Evolutionary conservation across 2,888 invertebrate genomes (phyloP).

Genomic region (Heterodera filipjevi): DNA sequence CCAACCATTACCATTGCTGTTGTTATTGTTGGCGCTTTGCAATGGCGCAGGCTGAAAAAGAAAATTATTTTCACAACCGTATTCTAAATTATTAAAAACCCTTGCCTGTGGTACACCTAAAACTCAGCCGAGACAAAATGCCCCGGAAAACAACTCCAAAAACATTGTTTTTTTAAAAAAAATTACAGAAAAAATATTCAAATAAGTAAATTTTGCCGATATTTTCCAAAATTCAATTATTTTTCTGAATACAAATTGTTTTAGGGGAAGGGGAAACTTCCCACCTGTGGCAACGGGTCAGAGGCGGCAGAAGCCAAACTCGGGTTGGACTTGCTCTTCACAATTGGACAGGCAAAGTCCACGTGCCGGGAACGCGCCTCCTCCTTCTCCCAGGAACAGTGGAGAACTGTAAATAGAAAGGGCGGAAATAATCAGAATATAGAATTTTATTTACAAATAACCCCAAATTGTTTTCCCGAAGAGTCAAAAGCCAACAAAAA

Average conservation of each 20-base stretch:
- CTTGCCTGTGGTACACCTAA: no score
- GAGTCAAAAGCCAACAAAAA: no score
- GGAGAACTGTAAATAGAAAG: slow-evolving; percentile 75
- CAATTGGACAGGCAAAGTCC: slow-evolving; percentile 73
- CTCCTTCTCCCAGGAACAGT: slow-evolving; percentile 99
- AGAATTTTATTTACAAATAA: no score
- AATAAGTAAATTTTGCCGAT: no score
- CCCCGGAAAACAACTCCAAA: no score
- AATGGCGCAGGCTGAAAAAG: slow-evolving; percentile 49
- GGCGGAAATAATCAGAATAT: not conserved
- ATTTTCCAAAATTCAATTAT: no score
- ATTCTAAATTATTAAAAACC: no score
- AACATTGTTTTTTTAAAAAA: not conserved
- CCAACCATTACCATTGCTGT: no score
- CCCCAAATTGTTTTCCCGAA: no score
- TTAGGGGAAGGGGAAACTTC: not conserved
- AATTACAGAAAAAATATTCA: no score
- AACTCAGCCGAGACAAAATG: no score
- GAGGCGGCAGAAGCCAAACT: slow-evolving; percentile 66
- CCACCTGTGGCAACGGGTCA: slow-evolving; percentile 67
- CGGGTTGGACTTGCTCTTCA: slow-evolving; percentile 65
- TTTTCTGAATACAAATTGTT: no score
- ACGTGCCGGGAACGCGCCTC: slow-evolving; percentile 98
- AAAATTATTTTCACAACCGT: not conserved
- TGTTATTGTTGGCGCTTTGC: slow-evolving; percentile 38